These are phyloP conservation scores for Mus pahari DNA, from an alignment of 2,113 vertebrate genomes.

Conservation along the genomic window DNA sequence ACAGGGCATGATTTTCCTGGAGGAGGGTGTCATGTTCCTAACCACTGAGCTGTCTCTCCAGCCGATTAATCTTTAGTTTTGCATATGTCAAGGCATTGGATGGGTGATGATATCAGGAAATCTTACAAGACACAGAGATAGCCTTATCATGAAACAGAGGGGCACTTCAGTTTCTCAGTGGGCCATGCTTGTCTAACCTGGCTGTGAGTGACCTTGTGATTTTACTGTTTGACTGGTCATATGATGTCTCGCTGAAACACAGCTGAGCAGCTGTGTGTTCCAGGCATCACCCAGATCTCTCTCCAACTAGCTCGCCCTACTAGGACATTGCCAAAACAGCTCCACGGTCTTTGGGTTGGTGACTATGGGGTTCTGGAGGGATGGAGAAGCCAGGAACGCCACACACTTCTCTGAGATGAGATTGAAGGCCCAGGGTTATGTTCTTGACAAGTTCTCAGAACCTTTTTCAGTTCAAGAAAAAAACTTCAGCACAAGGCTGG, in stretches of 20 bases:
- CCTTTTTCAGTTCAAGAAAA: background rate
- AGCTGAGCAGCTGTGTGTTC: background rate
- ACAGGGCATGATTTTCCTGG: background rate
- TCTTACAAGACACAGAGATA: background rate
- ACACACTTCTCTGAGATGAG: background rate
- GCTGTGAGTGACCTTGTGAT: background rate
- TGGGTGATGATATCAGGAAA: background rate
- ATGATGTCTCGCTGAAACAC: background rate
- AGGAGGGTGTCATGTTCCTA: background rate
- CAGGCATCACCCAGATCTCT: background rate
- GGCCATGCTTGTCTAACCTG: too few species aligned
- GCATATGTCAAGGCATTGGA: background rate
- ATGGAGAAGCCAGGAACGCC: background rate
- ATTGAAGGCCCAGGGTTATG: background rate
- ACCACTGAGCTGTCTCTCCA: background rate
- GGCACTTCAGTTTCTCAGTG: background rate
- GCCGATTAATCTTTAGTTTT: background rate
- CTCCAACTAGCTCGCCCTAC: background rate
- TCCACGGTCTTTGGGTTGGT: background rate
- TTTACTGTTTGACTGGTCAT: background rate
- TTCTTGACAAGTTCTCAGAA: background rate
- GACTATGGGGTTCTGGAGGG: background rate
- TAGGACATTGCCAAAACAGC: background rate
- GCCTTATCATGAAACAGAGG: background rate
- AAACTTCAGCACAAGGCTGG: background rate